phyloP scores from a whole-genome alignment of 2,888 invertebrate species.

The Punctoribates punctum region DNA sequence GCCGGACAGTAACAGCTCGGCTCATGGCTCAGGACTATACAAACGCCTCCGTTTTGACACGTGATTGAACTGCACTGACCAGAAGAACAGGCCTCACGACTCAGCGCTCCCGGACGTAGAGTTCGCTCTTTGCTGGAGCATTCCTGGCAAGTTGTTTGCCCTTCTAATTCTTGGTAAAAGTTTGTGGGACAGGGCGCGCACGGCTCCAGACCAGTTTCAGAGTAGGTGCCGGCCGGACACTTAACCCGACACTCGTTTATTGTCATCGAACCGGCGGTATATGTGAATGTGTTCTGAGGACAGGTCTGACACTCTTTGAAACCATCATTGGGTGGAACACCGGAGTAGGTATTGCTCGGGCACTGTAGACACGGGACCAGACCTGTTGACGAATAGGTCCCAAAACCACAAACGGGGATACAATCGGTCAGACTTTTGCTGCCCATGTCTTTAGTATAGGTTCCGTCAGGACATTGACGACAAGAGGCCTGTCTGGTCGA shows the following conservation, averaged over 20 bases:
- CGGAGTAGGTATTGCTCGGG: slow-evolving; percentile 82
- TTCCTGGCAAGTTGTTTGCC: slow-evolving; percentile 79
- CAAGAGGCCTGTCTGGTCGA: slow-evolving; percentile 84
- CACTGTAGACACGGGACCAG: slow-evolving; percentile 90
- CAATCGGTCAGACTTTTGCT: slow-evolving; percentile 81
- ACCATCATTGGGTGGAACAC: slow-evolving; percentile 80
- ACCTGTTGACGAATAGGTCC: slow-evolving; percentile 91
- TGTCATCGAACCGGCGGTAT: slow-evolving; percentile 81
- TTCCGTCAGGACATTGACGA: slow-evolving; percentile 82
- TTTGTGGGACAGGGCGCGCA: slow-evolving; percentile 88
- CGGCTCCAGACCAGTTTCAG: slow-evolving; percentile 86
- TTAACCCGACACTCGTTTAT: slow-evolving; percentile 69
- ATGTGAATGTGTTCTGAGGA: slow-evolving; percentile 74
- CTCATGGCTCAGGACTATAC: slow-evolving; percentile 79
- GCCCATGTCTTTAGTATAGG: slow-evolving; percentile 67
- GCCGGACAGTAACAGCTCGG: slow-evolving; percentile 90
- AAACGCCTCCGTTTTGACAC: slow-evolving; percentile 86
- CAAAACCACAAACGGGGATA: slow-evolving; percentile 89
- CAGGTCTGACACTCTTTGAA: slow-evolving; percentile 92
- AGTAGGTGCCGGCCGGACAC: slow-evolving; percentile 84
- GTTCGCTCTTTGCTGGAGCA: slow-evolving; percentile 89
- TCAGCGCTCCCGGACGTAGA: slow-evolving; percentile 70
- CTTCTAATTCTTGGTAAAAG: slow-evolving; percentile 81
- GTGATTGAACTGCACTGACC: slow-evolving; percentile 44
- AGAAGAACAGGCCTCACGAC: slow-evolving; percentile 78